A percentile compares a stretch with the other conserved stretches of the same genome.
Conservation (phyloP, 1,140 invertebrate genomes). For the Trichonephila inaurata region DNA sequence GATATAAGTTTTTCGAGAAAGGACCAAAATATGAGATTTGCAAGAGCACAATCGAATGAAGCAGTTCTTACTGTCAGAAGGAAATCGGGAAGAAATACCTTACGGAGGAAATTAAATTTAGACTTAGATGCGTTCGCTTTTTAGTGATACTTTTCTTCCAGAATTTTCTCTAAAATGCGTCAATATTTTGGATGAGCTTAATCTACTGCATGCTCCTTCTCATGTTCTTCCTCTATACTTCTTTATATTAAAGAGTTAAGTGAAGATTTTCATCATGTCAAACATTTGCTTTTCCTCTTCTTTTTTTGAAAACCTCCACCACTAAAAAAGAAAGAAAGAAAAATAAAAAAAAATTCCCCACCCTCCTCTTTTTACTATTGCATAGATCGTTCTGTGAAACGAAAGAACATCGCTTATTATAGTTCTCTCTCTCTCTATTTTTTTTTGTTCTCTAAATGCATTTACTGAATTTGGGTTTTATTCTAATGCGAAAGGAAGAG, state of each 20-base stretch:
- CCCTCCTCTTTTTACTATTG: neutral
- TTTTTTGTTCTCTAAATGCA: constrained; percentile 26
- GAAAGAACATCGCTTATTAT: constrained; percentile 53
- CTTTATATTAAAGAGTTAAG: constrained; percentile 60
- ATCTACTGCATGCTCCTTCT: constrained; percentile 5
- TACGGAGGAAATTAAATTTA: constrained; percentile 64
- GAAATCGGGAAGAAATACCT: constrained; percentile 27
- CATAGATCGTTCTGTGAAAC: constrained; percentile 21
- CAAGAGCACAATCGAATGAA: constrained; percentile 50
- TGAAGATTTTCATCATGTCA: constrained; percentile 69
- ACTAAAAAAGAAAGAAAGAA: neutral
- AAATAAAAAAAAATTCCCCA: neutral
- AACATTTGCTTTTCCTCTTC: constrained; percentile 10
- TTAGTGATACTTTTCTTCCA: neutral
- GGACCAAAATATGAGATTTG: constrained; percentile 26
- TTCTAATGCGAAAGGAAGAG: constrained; percentile 21
- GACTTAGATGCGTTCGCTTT: neutral
- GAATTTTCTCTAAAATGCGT: constrained; percentile 39
- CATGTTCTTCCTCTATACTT: neutral
- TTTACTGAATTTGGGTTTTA: constrained; percentile 54
- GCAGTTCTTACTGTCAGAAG: constrained; percentile 50
- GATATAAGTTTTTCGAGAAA: constrained; percentile 1
- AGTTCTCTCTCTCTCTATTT: neutral
- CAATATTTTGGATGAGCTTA: constrained; percentile 59
- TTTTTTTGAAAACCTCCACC: neutral